Evolutionary conservation across 2,113 vertebrate species (phyloP).

Genomic region (Prionailurus bengalensis): DNA sequence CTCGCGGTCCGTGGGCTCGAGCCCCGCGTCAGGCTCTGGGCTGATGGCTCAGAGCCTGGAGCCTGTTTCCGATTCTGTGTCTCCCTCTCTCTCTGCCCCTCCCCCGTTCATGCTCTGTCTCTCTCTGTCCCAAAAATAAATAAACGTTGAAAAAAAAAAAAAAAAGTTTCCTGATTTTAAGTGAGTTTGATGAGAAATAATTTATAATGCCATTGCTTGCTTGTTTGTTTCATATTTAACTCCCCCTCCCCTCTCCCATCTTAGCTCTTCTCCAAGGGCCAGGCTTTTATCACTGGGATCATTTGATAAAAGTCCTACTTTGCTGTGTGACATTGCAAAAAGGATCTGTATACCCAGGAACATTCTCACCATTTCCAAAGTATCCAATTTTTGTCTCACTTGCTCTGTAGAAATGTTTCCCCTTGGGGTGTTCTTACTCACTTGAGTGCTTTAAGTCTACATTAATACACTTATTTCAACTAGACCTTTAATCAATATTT

Average conservation of each 20-base stretch:
- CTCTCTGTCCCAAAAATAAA: no score
- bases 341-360: conserved; percentile 86
- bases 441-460: conserved; percentile 85
- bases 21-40: no score
- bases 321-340: conserved; percentile 90
- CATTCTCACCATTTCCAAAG: conserved; percentile 89
- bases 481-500: conserved; percentile 87
- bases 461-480: conserved; percentile 86
- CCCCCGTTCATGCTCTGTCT: no score
- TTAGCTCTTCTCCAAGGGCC: conserved; percentile 64
- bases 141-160: no score
- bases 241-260: not conserved
- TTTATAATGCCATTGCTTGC: not conserved
- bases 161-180: conserved; percentile 16
- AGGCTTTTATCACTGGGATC: conserved; percentile 89
- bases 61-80: no score
- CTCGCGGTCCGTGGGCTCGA: no score
- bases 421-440: conserved; percentile 81
- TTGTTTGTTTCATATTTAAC: conserved; percentile 66
- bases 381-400: conserved; percentile 87
- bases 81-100: no score
- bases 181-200: conserved; percentile 11
- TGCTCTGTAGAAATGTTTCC: conserved; percentile 79
- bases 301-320: conserved; percentile 88
- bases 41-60: no score